Evolutionary conservation across 1,140 invertebrate species (phyloP).

Genomic region (Pseudomyrmex pallidus): DNA sequence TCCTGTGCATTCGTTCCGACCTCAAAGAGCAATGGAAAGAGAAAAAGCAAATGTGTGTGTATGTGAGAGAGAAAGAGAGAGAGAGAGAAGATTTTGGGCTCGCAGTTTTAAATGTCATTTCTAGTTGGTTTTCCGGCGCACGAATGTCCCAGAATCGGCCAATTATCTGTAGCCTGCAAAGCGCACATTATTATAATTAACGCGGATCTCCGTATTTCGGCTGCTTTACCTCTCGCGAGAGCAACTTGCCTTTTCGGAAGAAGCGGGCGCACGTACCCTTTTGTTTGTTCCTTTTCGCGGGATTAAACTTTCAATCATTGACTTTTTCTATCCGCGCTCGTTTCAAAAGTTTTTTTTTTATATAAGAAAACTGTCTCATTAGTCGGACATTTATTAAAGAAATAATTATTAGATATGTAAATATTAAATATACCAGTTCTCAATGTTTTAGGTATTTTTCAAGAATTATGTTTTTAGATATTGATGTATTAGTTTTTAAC

Average conservation of each 20-base stretch:
- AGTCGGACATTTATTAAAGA: background rate
- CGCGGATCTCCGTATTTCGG: constrained; percentile 34
- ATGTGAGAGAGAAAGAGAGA: background rate
- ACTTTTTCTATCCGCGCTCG: background rate
- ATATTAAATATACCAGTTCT: background rate
- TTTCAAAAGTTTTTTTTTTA: background rate
- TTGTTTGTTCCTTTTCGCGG: background rate
- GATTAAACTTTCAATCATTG: background rate
- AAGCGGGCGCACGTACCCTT: background rate
- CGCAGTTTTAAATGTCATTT: constrained; percentile 55
- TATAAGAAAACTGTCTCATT: background rate
- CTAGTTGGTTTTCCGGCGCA: constrained; percentile 37
- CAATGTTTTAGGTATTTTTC: too few species aligned
- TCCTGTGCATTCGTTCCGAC: constrained; percentile 55
- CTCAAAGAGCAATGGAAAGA: constrained; percentile 48
- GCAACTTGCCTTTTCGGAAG: background rate
- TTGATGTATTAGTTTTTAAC: too few species aligned
- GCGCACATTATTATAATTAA: constrained; percentile 55
- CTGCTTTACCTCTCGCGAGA: background rate
- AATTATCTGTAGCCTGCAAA: constrained; percentile 58
- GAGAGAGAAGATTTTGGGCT: background rate
- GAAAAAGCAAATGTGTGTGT: background rate
- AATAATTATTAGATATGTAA: background rate
- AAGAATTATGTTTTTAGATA: background rate
- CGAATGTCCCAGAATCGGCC: constrained; percentile 35